These are phyloP conservation scores for Lytechinus variegatus DNA, from an alignment of 35 echinoderm and acorn worm species.

Conservation along the genomic window DNA sequence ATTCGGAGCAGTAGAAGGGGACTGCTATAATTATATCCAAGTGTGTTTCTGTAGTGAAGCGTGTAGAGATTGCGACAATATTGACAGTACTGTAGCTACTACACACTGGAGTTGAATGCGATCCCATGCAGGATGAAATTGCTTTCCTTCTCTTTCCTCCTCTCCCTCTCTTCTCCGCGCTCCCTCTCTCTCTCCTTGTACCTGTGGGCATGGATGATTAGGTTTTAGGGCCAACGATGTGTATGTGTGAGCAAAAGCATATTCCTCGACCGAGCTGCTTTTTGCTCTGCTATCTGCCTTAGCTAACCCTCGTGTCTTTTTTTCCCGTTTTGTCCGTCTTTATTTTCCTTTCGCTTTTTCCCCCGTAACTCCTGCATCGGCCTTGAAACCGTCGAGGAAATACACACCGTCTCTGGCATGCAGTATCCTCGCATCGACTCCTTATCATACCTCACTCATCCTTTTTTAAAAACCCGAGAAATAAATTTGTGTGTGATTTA, in stretches of 20 bases:
- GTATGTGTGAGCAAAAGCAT: conserved; percentile 1
- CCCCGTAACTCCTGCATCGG: neutral
- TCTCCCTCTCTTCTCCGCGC: neutral
- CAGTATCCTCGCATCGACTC: neutral
- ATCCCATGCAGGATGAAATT: neutral
- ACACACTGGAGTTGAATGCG: neutral
- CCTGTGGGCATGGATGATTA: neutral
- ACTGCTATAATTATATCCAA: conserved; percentile 27
- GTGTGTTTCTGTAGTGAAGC: conserved; percentile 22
- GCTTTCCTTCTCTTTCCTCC: neutral
- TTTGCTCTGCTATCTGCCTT: neutral
- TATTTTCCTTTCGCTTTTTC: neutral
- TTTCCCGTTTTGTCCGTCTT: neutral
- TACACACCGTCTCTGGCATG: neutral
- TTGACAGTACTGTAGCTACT: conserved; percentile 6
- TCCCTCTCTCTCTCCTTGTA: neutral
- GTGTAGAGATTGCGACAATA: conserved; percentile 29
- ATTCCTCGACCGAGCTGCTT: neutral
- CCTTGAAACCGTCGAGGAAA: neutral
- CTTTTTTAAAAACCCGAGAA: neutral
- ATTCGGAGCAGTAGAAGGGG: too few relatives aligned
- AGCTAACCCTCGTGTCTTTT: neutral
- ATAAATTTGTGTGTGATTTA: conserved; percentile 15
- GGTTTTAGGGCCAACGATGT: neutral
- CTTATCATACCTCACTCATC: neutral